Conservation (phyloP, 2,113 vertebrate genomes). For the Octodon degus region DNA sequence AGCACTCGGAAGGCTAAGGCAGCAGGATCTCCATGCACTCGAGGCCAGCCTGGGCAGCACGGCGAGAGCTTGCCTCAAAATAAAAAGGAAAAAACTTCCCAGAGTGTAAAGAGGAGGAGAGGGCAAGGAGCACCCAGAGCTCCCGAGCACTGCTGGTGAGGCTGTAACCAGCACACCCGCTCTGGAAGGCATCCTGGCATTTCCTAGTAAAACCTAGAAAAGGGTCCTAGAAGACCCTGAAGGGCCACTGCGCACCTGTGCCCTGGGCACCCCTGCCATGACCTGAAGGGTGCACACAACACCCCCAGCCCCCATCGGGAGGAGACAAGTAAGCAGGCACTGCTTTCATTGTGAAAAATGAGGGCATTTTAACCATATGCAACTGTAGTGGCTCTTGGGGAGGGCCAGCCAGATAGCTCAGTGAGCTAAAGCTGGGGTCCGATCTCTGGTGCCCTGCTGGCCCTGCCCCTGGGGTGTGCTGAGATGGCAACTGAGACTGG, state of each 20-base stretch:
- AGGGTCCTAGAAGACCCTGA: background rate
- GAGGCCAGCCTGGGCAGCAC: background rate
- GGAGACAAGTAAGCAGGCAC: fast-evolving
- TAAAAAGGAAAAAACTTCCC: background rate
- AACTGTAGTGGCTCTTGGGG: background rate
- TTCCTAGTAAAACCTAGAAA: background rate
- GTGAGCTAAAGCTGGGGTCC: no score
- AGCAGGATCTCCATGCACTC: background rate
- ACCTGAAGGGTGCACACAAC: background rate
- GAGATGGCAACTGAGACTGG: no score
- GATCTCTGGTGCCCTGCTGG: no score
- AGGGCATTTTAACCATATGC: background rate
- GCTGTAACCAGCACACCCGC: no score
- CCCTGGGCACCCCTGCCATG: background rate
- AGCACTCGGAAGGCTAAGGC: background rate
- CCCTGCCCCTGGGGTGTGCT: no score
- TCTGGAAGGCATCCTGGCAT: background rate
- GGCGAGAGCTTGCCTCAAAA: background rate
- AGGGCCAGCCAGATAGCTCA: no score
- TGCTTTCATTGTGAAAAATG: background rate
- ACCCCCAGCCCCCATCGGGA: background rate
- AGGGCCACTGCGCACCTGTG: fast-evolving
- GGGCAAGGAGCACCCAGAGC: fast-evolving
- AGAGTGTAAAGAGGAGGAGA: background rate
- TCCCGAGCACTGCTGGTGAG: fast-evolving